Conservation (phyloP, 2,113 vertebrate species). For the Erythrocebus patas region DNA sequence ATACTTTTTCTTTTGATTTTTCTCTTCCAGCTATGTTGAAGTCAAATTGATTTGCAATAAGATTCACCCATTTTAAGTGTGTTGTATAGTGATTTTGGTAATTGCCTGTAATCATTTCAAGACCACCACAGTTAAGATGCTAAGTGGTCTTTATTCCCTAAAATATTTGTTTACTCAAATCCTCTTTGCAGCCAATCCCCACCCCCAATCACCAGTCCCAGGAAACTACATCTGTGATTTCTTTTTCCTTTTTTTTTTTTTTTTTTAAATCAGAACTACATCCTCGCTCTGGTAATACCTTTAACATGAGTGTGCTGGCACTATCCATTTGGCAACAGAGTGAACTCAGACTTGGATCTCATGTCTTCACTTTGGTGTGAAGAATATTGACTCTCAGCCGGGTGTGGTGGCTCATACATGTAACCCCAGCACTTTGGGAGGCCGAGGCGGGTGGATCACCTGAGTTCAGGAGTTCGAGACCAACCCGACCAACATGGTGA, state of each 20-base stretch:
- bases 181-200: not conserved
- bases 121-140: not conserved
- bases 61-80: not conserved
- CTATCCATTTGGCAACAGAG: not conserved
- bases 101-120: not conserved
- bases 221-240: not conserved
- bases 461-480: too few species aligned
- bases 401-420: too few species aligned
- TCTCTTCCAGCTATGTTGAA: not conserved
- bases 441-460: too few species aligned
- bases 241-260: too few species aligned
- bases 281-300: not conserved
- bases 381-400: too few species aligned
- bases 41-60: not conserved
- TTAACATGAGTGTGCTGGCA: not conserved
- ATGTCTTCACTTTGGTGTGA: not conserved
- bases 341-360: slow-evolving; percentile 36
- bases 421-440: too few species aligned
- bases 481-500: too few species aligned
- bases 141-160: not conserved
- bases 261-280: not conserved
- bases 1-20: not conserved
- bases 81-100: not conserved
- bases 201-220: not conserved
- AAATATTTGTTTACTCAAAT: not conserved